Evolutionary conservation across 1,140 invertebrate genomes (phyloP).

Genomic region (Drosophila ambigua): DNA sequence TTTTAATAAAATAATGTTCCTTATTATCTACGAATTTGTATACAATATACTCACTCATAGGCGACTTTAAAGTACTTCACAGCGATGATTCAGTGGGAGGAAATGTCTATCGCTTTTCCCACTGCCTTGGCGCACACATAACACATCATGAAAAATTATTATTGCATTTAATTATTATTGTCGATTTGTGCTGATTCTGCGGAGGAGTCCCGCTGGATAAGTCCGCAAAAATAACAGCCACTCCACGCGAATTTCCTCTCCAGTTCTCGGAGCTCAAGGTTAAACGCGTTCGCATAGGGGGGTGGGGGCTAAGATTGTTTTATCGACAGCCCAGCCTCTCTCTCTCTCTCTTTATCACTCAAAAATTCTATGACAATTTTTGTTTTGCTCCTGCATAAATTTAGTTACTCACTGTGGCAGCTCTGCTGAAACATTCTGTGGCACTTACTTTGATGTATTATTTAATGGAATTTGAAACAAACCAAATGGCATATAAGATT

Average conservation of each 20-base stretch:
- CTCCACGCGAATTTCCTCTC: slow-evolving; percentile 30
- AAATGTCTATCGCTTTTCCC: slow-evolving; percentile 9
- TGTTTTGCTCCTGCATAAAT: slow-evolving; percentile 22
- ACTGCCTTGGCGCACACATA: slow-evolving; percentile 9
- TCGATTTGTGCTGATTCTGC: slow-evolving; percentile 13
- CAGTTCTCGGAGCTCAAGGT: slow-evolving; percentile 21
- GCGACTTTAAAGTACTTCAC: not conserved
- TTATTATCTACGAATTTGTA: too few relatives aligned
- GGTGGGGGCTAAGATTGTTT: slow-evolving; percentile 2
- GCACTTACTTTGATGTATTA: slow-evolving; percentile 25
- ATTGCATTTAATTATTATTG: slow-evolving; percentile 20
- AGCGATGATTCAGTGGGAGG: slow-evolving; percentile 18
- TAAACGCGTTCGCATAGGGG: slow-evolving; percentile 1
- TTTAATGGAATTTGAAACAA: slow-evolving; percentile 16
- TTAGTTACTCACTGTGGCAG: slow-evolving; percentile 5
- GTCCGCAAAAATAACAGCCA: slow-evolving; percentile 39
- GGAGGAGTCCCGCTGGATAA: slow-evolving; percentile 32
- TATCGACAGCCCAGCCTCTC: too few relatives aligned
- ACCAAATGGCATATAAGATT: not conserved
- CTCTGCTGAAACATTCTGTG: slow-evolving; percentile 19
- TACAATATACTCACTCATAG: too few relatives aligned
- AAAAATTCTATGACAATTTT: slow-evolving; percentile 34
- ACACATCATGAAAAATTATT: slow-evolving; percentile 15
- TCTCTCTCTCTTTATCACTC: too few relatives aligned
- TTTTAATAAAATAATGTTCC: too few relatives aligned